These are phyloP conservation scores for Prietella phreatophila DNA, from an alignment of 2,113 vertebrate genomes.

Conservation along the genomic window DNA sequence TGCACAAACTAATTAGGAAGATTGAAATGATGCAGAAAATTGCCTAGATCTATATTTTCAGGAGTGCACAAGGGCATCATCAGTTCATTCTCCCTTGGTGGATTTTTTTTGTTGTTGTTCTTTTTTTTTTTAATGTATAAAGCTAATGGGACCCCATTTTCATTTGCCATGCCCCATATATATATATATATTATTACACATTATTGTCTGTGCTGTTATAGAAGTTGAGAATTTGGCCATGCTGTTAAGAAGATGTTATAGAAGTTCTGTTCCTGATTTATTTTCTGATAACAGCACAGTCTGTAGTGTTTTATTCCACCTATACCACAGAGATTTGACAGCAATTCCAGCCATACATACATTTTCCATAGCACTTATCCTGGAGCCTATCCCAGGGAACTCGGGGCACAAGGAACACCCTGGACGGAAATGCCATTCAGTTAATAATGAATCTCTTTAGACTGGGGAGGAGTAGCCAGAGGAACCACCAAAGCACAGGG, in stretches of 20 bases:
- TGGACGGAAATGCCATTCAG: too few species aligned
- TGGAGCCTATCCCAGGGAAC: too few species aligned
- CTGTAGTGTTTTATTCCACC: neutral
- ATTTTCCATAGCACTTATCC: too few species aligned
- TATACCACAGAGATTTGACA: neutral
- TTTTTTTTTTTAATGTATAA: neutral
- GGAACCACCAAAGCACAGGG: too few species aligned
- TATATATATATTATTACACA: neutral
- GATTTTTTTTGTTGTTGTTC: neutral
- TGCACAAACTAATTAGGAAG: conserved; percentile 80
- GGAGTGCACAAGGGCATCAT: conserved; percentile 72
- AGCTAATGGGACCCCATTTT: neutral
- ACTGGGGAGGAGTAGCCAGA: too few species aligned
- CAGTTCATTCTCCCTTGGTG: neutral
- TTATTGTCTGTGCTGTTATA: too few species aligned
- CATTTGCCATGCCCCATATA: conserved; percentile 1
- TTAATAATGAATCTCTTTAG: too few species aligned
- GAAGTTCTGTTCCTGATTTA: neutral
- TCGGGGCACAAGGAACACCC: too few species aligned
- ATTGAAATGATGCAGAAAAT: conserved; percentile 82
- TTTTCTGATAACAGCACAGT: neutral
- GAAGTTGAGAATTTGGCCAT: too few species aligned
- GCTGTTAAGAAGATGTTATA: too few species aligned
- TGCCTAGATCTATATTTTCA: conserved; percentile 71
- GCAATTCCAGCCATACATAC: neutral